A percentile compares a stretch with the other conserved stretches of the same genome.
Evolutionary conservation across 1,140 invertebrate genomes (phyloP).

Genomic region (Anagrus nilaparvatae): DNA sequence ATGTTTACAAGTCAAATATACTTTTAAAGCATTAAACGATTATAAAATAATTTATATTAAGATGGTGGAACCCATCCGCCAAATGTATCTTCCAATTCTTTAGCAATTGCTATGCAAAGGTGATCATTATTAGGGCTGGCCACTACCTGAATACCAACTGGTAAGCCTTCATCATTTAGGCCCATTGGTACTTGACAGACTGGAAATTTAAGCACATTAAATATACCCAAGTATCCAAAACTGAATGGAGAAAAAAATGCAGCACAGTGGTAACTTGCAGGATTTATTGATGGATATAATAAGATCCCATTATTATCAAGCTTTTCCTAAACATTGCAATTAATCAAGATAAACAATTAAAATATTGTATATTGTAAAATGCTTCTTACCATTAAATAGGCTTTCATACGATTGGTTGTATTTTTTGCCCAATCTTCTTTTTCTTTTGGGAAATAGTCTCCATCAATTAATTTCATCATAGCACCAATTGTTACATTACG

Average conservation of each 20-base stretch:
- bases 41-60: constrained; percentile 14
- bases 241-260: constrained; percentile 73
- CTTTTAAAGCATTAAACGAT: too few species aligned
- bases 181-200: constrained; percentile 61
- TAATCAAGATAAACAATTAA: constrained; percentile 7
- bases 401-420: constrained; percentile 46
- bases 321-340: constrained; percentile 44
- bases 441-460: constrained; percentile 51
- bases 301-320: constrained; percentile 73
- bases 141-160: constrained; percentile 50
- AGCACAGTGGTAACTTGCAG: constrained; percentile 75
- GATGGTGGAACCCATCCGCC: constrained; percentile 73
- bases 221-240: constrained; percentile 80
- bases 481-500: constrained; percentile 55
- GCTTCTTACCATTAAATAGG: constrained; percentile 48
- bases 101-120: constrained; percentile 72
- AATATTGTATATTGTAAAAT: constrained; percentile 5
- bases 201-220: constrained; percentile 79
- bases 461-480: constrained; percentile 55
- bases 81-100: constrained; percentile 69
- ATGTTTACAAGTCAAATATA: too few species aligned
- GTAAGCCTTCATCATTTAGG: constrained; percentile 32
- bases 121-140: constrained; percentile 68
- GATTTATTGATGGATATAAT: constrained; percentile 74
- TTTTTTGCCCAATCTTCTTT: constrained; percentile 52